Conservation (phyloP, 2,113 vertebrate species). For the Sula dactylatra region DNA sequence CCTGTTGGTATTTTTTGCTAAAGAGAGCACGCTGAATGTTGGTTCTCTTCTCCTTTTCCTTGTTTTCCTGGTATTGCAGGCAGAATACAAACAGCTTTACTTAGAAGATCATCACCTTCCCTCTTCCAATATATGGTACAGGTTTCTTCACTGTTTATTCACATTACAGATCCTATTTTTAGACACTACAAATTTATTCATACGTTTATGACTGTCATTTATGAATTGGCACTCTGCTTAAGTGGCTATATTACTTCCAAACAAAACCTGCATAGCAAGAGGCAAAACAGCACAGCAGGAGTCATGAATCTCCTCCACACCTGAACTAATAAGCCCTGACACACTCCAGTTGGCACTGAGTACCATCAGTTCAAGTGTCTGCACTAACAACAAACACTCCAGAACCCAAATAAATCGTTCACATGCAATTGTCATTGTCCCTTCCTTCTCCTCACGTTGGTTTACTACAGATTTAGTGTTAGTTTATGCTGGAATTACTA, state of each 20-base stretch:
- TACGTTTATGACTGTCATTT: accelerated
- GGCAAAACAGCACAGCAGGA: background rate
- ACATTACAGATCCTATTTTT: background rate
- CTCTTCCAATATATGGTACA: background rate
- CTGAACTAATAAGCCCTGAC: background rate
- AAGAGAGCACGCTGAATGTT: background rate
- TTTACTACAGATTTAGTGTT: background rate
- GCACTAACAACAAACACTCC: background rate
- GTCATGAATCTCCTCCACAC: background rate
- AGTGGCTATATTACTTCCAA: background rate
- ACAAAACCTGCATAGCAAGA: background rate
- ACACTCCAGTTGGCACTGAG: background rate
- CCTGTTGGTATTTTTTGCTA: background rate
- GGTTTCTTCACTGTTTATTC: background rate
- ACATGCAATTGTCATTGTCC: background rate
- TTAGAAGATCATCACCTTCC: background rate
- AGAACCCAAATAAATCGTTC: background rate
- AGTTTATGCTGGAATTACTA: background rate
- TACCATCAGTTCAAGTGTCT: background rate
- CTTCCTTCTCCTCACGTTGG: background rate
- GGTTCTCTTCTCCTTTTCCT: background rate
- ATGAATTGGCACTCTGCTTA: background rate
- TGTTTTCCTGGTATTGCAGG: background rate
- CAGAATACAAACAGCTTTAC: background rate
- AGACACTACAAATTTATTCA: background rate